Percentiles rank a stretch among this genome's conserved stretches.
phyloP scores from a whole-genome alignment of 2,888 invertebrate genomes.

The Vanessa cardui region DNA sequence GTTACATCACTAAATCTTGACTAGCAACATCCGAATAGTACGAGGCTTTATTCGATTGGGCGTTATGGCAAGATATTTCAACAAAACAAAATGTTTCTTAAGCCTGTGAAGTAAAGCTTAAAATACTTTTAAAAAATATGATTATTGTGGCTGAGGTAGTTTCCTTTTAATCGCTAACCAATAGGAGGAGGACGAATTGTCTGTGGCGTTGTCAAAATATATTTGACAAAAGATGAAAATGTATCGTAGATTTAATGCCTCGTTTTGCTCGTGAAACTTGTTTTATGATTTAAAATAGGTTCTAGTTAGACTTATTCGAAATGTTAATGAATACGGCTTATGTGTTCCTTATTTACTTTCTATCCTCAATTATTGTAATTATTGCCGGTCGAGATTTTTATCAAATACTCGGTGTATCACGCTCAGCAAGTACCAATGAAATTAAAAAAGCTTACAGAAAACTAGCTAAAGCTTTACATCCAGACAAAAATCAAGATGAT shows the following conservation, averaged over 20 bases:
- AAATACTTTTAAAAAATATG: conserved; percentile 14
- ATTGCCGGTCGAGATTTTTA: conserved; percentile 95
- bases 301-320: conserved; percentile 56
- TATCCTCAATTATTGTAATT: conserved; percentile 63
- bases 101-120: conserved; percentile 11
- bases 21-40: conserved; percentile 39
- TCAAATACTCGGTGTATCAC: conserved; percentile 92
- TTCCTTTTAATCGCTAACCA: conserved; percentile 48
- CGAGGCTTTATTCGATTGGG: conserved; percentile 55
- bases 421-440: conserved; percentile 94
- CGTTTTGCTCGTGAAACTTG: conserved; percentile 48
- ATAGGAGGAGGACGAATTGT: conserved; percentile 72
- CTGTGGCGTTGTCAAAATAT: conserved; percentile 49
- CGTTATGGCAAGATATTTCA: conserved; percentile 14
- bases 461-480: conserved; percentile 97
- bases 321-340: conserved; percentile 68
- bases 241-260: conserved; percentile 47
- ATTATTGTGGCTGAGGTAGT: conserved; percentile 36
- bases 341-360: conserved; percentile 68
- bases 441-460: conserved; percentile 99
- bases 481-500: conserved; percentile 98
- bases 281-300: conserved; percentile 56
- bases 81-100: conserved; percentile 29
- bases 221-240: conserved; percentile 63
- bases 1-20: not conserved